Evolutionary conservation across 1,140 invertebrate genomes (phyloP), one percentile per base, ranked within the genome.

Genomic region (Phthorimaea operculella): DNA sequence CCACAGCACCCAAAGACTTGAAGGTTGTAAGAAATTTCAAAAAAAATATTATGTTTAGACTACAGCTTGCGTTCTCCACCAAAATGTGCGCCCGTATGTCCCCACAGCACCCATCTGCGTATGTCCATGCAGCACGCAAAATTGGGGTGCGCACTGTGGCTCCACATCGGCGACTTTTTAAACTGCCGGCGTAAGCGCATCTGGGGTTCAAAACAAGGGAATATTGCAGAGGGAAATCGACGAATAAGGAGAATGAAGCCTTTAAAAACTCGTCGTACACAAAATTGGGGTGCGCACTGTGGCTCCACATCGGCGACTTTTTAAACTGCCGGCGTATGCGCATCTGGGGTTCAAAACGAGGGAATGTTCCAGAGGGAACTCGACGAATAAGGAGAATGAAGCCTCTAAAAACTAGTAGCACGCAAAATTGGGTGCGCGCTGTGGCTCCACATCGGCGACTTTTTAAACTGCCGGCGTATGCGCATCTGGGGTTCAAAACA

Each of bases 131-230:
- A 39, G 10, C 36, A n/a, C 1, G 3, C 36, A 39, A 12, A 39
- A 10, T 10, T 39, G 36, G 36, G 36, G 36, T 76, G 72, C 58
- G 54, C 60, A 69, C 36, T 39, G 73, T 77, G 66, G 70, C 65
- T 55, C 58, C 52, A 75, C 76, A 75, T 57, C 52, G 62, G 65
- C 66, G 74, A 77, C 77, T 79, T 72, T 76, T 64, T 74, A 75
- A 78, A 72, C 62, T 73, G 14, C 45, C 12, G 8, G 10, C 36
- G 36, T 9, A 39, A 9, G 10, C n/a, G 36, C 36, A 28, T 28
- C 21, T 28, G 21, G 21, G 21, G 21, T 28, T 28, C 2, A 2
- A 28, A 28, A 6, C 21, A 4, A 28, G 21, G 21, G 21, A 4
- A 28, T 28, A 6, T 28, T 28, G 21, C 21, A 28, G 21, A 28